Evolutionary conservation across 2,888 invertebrate species (phyloP).

Genomic region (Hyposoter dolosus): DNA sequence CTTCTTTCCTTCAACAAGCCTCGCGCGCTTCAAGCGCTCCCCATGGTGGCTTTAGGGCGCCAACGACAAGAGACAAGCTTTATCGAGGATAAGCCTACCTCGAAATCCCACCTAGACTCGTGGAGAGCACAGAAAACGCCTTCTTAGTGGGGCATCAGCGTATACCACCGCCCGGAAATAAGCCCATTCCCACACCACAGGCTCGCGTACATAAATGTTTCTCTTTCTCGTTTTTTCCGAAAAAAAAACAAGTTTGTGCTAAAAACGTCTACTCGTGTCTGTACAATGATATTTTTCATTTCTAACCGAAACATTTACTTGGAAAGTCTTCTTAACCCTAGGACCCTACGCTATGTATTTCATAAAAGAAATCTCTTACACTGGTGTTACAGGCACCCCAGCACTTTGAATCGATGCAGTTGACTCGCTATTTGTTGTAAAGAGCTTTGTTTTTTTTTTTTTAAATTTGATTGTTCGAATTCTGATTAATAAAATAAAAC

Average conservation of each 20-base stretch:
- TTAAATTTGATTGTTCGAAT: too few species aligned
- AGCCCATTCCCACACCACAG: constrained; percentile 22
- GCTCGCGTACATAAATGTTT: constrained; percentile 33
- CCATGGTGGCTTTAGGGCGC: constrained; percentile 50
- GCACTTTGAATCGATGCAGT: too few species aligned
- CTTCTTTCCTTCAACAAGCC: constrained; percentile 8
- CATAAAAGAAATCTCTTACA: too few species aligned
- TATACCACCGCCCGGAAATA: not conserved
- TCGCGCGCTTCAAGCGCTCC: constrained; percentile 34
- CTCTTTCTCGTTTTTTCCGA: constrained; percentile 8
- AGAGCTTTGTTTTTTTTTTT: too few species aligned
- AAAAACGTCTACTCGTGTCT: not conserved
- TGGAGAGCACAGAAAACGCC: constrained; percentile 14
- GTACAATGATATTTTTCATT: not conserved
- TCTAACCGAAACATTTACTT: not conserved
- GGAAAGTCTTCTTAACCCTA: too few species aligned
- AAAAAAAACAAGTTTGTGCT: constrained; percentile 32
- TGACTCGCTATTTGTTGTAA: too few species aligned
- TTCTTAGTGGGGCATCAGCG: not conserved
- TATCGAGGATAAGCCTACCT: constrained; percentile 63
- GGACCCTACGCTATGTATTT: too few species aligned
- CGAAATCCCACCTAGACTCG: constrained; percentile 54
- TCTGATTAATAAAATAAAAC: too few species aligned
- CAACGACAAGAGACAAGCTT: constrained; percentile 51
- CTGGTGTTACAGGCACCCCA: too few species aligned